Percentiles rank a stretch among this genome's conserved stretches.
Evolutionary conservation across 2,888 invertebrate genomes (phyloP).

Genomic region (Tortricodes alternella): DNA sequence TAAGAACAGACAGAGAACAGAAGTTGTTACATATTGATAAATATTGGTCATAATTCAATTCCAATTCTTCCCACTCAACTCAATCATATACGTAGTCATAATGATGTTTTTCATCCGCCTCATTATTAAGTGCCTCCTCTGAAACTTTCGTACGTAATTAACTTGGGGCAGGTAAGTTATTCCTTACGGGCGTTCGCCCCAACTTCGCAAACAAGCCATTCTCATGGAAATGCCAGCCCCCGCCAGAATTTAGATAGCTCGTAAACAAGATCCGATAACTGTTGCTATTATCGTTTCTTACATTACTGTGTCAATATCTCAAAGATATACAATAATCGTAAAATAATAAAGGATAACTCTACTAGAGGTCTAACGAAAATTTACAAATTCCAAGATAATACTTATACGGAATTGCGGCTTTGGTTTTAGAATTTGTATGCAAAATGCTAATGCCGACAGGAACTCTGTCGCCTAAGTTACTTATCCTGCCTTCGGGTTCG

Average conservation of each 20-base stretch:
- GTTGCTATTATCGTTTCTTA: conserved; percentile 36
- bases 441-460: background rate
- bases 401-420: too few species aligned
- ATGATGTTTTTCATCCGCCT: background rate
- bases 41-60: background rate
- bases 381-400: conserved; percentile 19
- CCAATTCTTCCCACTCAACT: background rate
- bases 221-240: conserved; percentile 58
- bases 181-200: conserved; percentile 46
- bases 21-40: too few species aligned
- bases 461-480: background rate
- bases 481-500: conserved; percentile 9
- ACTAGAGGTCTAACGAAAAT: background rate
- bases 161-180: conserved; percentile 51
- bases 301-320: conserved; percentile 16
- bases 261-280: conserved; percentile 47
- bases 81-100: background rate
- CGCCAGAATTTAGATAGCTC: conserved; percentile 51
- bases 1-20: too few species aligned
- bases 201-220: conserved; percentile 56
- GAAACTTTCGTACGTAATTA: conserved; percentile 49
- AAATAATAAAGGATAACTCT: background rate
- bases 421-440: too few species aligned
- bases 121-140: background rate
- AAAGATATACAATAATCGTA: background rate